Conservation (phyloP, 2,888 invertebrate genomes). For the Pristionchus fissidentatus region DNA sequence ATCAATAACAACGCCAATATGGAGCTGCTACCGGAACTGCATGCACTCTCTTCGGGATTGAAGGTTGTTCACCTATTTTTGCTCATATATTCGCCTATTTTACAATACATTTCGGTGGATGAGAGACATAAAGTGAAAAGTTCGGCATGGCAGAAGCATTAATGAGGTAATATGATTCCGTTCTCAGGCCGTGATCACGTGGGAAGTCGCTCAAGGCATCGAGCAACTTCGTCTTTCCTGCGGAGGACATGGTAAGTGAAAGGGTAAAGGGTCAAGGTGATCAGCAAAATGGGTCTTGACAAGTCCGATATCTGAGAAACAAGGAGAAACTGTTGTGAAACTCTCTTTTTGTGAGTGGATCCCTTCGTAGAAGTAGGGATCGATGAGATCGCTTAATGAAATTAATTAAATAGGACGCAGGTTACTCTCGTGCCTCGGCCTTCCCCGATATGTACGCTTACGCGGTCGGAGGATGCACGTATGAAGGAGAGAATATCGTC, state of each 20-base stretch:
- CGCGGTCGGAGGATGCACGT: constrained; percentile 90
- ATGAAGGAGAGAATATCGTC: constrained; percentile 97
- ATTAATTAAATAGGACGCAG: constrained; percentile 17
- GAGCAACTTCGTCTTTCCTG: constrained; percentile 90
- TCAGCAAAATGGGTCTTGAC: too few relatives aligned
- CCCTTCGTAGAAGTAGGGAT: background rate
- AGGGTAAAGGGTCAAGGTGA: too few relatives aligned
- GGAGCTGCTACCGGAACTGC: constrained; percentile 81
- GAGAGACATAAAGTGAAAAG: too few relatives aligned
- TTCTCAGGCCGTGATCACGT: constrained; percentile 60
- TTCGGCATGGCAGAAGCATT: too few relatives aligned
- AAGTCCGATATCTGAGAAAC: too few relatives aligned
- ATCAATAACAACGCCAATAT: constrained; percentile 49
- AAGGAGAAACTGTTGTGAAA: too few relatives aligned
- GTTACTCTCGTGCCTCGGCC: constrained; percentile 80
- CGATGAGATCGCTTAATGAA: background rate
- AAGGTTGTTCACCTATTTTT: constrained; percentile 81
- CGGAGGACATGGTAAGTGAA: constrained; percentile 93
- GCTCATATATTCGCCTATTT: background rate
- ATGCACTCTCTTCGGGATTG: constrained; percentile 90
- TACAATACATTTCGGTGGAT: background rate
- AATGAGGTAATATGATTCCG: background rate
- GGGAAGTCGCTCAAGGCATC: constrained; percentile 79
- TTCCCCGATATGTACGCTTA: constrained; percentile 88
- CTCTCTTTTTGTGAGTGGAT: too few relatives aligned